Percentiles rank a stretch among this genome's conserved stretches.
These are phyloP conservation scores for Timandra comae DNA, from an alignment of 2,888 invertebrate species.

Conservation along the genomic window DNA sequence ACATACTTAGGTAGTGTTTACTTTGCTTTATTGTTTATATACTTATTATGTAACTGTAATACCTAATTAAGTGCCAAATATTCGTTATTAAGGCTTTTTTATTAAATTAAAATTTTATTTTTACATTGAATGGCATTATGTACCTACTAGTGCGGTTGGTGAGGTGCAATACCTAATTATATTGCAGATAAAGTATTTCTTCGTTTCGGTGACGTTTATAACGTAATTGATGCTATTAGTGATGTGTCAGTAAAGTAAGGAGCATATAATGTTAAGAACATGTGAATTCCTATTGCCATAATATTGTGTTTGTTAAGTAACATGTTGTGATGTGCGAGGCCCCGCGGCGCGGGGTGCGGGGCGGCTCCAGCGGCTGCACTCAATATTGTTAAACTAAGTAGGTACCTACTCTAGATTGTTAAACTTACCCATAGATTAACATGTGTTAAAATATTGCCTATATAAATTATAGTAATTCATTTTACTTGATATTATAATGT, in stretches of 20 bases:
- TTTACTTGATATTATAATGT: constrained; percentile 77
- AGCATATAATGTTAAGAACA: constrained; percentile 40
- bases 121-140: constrained; percentile 56
- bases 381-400: constrained; percentile 63
- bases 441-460: constrained; percentile 77
- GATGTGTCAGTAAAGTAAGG: constrained; percentile 31
- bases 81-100: constrained; percentile 49
- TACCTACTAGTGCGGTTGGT: constrained; percentile 48
- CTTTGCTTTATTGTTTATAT: too few species aligned
- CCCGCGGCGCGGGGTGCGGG: constrained; percentile 6
- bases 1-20: too few species aligned
- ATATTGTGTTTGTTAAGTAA: constrained; percentile 44
- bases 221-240: neutral
- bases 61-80: constrained; percentile 60
- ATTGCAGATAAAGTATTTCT: constrained; percentile 48
- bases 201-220: neutral
- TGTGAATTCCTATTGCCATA: constrained; percentile 75
- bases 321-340: constrained; percentile 25
- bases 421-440: constrained; percentile 75
- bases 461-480: constrained; percentile 76
- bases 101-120: constrained; percentile 48
- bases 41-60: too few species aligned
- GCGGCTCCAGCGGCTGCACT: constrained; percentile 17
- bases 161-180: constrained; percentile 47
- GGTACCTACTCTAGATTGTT: constrained; percentile 74